Evolutionary conservation across 1,140 invertebrate species (phyloP), one percentile per base, ranked within the genome.

Genomic region (Dryas iulia): DNA sequence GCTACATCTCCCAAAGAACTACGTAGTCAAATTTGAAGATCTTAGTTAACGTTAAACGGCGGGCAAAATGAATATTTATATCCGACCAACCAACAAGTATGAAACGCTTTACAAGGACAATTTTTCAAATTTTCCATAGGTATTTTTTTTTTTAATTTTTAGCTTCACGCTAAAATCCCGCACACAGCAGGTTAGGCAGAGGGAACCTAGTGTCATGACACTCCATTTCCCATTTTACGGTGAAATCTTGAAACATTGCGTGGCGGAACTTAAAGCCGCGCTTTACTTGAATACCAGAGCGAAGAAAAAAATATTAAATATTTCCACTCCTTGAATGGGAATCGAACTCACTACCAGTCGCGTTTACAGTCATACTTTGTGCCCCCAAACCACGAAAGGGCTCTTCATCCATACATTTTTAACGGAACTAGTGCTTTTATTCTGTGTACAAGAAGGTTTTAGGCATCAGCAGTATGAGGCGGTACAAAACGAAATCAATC

Each of bases 401-500:
- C n/a, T n/a, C n/a, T n/a, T n/a, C n/a, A n/a, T 35, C 21, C 6
- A 21, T 47, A 47, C 14, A 21, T 47, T 47, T 47, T 47, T 21
- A 18, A 3, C 14, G 39, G 18, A 47, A 47, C 39, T 21, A 47
- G 18, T 47, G 18, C 39, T 18, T 18, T 47, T 47, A 47, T 47
- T 47, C 14, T 8, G 7, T 14, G n/a, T 47, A 47, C 14, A 39
- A 2, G 33, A 47, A 47, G 39, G 39, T 18, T 47, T 47, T 47
- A n/a, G 39, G 39, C 39, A 21, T 47, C 39, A 47, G 39, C 21
- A 47, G 18, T 18, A n/a, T 18, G 26, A n/a, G 12, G 39, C 59
- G 10, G 35, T 53, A 71, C 58, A 71, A 71, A 71, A 71, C 69
- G 52, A 71, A 71, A 71, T 71, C 68, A 70, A 70, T 70, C 68